Evolutionary conservation across 2,113 vertebrate species (phyloP).

Genomic region (Anarrhichthys ocellatus): DNA sequence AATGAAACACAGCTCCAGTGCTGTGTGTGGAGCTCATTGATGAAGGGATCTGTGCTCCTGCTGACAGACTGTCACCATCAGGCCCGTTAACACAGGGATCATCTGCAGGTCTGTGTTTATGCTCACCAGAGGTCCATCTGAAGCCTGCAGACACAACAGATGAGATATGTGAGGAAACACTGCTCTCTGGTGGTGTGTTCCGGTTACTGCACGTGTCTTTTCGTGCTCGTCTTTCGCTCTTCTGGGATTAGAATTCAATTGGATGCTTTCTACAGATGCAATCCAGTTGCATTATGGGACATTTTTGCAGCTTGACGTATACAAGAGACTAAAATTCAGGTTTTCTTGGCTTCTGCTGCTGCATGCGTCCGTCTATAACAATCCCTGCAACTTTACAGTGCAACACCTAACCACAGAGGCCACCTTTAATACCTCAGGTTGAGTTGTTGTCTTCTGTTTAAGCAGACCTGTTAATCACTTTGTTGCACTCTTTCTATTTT

Average conservation of each 20-base stretch:
- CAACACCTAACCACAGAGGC: not conserved
- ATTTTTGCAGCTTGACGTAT: not conserved
- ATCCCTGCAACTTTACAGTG: not conserved
- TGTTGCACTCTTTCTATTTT: not conserved
- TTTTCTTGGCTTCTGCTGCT: not conserved
- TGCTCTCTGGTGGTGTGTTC: slow-evolving; percentile 40
- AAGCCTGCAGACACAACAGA: too few species aligned
- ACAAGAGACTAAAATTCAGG: not conserved
- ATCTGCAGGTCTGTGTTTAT: not conserved
- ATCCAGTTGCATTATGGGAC: not conserved
- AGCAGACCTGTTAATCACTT: not conserved
- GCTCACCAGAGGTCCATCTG: not conserved
- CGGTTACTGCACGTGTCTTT: not conserved
- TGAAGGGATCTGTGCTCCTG: not conserved
- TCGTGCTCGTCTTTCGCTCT: not conserved
- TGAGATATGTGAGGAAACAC: not conserved
- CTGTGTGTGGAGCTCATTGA: not conserved
- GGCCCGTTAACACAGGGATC: not conserved
- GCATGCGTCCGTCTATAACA: not conserved
- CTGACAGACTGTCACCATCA: not conserved
- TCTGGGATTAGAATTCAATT: not conserved
- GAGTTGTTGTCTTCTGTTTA: too few species aligned
- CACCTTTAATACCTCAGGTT: not conserved
- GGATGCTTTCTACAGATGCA: not conserved
- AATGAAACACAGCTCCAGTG: not conserved